A percentile compares a stretch with the other conserved stretches of the same genome.
Conservation (phyloP, 1,140 invertebrate species). For the Ditylenchus dipsaci region DNA sequence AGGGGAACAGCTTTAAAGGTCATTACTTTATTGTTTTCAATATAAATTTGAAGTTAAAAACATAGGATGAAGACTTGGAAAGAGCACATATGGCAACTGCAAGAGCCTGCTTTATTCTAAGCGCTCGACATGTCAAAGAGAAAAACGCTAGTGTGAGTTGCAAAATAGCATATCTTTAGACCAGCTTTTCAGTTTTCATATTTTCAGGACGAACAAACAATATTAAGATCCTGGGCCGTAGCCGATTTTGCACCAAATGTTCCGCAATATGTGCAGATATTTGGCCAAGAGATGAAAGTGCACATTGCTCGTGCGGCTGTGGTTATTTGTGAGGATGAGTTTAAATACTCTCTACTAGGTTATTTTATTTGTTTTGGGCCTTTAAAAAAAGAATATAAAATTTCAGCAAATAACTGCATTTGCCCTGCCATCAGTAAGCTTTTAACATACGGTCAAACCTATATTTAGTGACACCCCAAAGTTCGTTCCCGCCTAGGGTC, state of each 20-base stretch:
- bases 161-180: background rate
- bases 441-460: too few relatives aligned
- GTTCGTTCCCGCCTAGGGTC: too few relatives aligned
- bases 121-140: constrained; percentile 57
- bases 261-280: constrained; percentile 95
- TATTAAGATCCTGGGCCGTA: constrained; percentile 92
- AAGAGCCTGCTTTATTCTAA: constrained; percentile 62
- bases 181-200: background rate
- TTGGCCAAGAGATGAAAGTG: constrained; percentile 91
- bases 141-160: constrained; percentile 4
- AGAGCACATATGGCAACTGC: constrained; percentile 75
- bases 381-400: background rate
- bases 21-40: background rate
- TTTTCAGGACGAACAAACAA: constrained; percentile 83
- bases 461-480: too few relatives aligned
- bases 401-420: constrained; percentile 88
- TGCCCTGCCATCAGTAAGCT: constrained; percentile 77
- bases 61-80: constrained; percentile 84
- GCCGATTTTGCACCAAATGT: constrained; percentile 93
- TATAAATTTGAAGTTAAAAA: constrained; percentile 76
- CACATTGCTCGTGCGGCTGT: constrained; percentile 88
- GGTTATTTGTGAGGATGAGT: constrained; percentile 90
- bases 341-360: constrained; percentile 79
- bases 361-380: background rate
- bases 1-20: too few relatives aligned